Percentiles rank a stretch among this genome's conserved stretches.
These are phyloP conservation scores for Laticauda colubrina DNA, from an alignment of 2,113 vertebrate species.

Conservation along the genomic window DNA sequence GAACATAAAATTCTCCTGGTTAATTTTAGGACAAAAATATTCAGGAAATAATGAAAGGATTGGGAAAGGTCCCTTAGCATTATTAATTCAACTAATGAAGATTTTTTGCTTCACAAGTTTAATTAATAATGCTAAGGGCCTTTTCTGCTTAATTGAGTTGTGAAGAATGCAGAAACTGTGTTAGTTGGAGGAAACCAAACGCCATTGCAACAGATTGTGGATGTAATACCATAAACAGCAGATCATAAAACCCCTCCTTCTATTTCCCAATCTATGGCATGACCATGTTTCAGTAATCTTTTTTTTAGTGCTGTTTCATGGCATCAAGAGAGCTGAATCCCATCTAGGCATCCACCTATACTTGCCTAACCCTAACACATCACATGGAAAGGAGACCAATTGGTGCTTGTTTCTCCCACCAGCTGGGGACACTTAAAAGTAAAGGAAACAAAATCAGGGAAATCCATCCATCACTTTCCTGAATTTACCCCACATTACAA, in stretches of 20 bases:
- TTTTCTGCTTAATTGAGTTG: background rate
- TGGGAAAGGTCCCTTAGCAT: background rate
- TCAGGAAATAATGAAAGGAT: background rate
- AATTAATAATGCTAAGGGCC: background rate
- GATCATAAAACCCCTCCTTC: background rate
- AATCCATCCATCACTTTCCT: background rate
- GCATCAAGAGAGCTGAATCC: background rate
- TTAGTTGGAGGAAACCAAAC: background rate
- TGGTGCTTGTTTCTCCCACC: background rate
- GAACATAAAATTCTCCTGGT: background rate
- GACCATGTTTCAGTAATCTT: background rate
- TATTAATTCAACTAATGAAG: background rate
- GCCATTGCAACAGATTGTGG: background rate
- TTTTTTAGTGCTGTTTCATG: background rate
- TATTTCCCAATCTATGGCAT: background rate
- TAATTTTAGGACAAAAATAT: background rate
- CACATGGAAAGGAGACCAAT: background rate
- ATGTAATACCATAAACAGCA: background rate
- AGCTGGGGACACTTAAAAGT: background rate
- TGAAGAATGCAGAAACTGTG: background rate
- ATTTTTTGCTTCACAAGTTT: background rate
- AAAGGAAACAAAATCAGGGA: background rate
- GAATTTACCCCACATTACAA: background rate
- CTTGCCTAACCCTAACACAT: background rate
- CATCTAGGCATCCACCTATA: background rate